Evolutionary conservation across 2,888 invertebrate genomes (phyloP), one percentile per base, ranked within the genome.

Genomic region (Eristalis arbustorum): DNA sequence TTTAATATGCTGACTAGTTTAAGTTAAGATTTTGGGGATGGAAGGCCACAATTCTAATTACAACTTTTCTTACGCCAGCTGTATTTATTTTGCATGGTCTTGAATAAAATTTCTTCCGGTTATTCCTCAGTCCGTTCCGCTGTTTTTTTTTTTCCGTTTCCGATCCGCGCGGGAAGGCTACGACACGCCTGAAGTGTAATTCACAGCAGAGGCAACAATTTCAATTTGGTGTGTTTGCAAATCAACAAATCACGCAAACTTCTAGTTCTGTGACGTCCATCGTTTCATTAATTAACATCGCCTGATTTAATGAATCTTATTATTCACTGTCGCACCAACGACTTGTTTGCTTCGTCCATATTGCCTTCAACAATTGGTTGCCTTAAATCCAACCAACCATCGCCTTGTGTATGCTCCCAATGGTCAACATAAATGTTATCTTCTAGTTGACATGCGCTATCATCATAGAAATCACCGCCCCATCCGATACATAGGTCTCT

Each of bases 351-450:
- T 63, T 22, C 64, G 61, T 79, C 67, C 79, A 67, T 80, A 57
- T 71, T 67, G 71, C 68, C 59, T n/a, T 68, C 67, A 68, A 64
- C 66, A 68, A 85, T 85, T 85, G 84, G 84, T 49, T 73, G 63
- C 14, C 14, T 37, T 1, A 2, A 23, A 37, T 14, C 49, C 57
- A 73, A 67, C 84, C 84, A 85, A 85, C 84, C 84, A 81, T n/a
- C 34, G 49, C 14, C 8, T 81, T 85, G 84, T 73, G 31, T 80
- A 77, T 64, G 64, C 31, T 56, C 56, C 59, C 11, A 84, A 34
- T 78, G 62, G 61, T 62, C 40, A 84, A 66, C 18, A 59, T 13
- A 61, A 28, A 13, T 22, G 28, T 56, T 57, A 37, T 57, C 3
- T 49, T 10, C 22, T 49, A 69, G 40, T 37, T 61, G 74, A 18